Evolutionary conservation across 2,888 invertebrate species (phyloP), one percentile per base, ranked within the genome.

Genomic region (Synergus itoensis): DNA sequence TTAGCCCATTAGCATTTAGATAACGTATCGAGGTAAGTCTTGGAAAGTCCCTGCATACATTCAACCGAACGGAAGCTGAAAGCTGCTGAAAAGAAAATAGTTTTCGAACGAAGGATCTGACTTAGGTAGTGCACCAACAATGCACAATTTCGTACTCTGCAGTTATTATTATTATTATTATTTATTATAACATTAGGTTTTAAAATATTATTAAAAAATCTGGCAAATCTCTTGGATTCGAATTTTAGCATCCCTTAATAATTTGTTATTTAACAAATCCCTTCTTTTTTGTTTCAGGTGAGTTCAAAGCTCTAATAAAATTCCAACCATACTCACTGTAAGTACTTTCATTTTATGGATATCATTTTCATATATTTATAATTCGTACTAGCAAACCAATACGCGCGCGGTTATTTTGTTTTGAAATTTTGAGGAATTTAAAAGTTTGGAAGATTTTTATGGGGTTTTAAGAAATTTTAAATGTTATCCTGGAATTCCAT

Each of bases 1-100:
- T 67, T 67, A 18, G n/a, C 43, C 43, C 69, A 81, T 81, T 81
- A 80, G 81, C 76, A 79, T 81, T 81, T 81, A 81, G 79, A 79
- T 81, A 78, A 80, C 79, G 80, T 77, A 81, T 81, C 64, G 65
- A 28, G 12, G 9, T 40, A 76, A 78, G 60, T 43, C 18, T 53
- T 53, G 48, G 7, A n/a, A 53, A 53, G 16, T 53, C 48, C 3
- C 48, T 53, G 48, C 16, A 53, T 53, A 53, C 5, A n/a, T 53
- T 48, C 8, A 28, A 53, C n/a, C 53, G n/a, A 53, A 53, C n/a
- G 53, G n/a, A 53, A 53, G n/a, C 53, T 53, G 53, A 53, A 53
- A 53, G 53, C 53, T 53, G 53, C 53, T n/a, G 67, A 18, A 43
- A 67, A n/a, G 67, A 18, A 67, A 67, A 43, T 45, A 67, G 67